Evolutionary conservation across 2,797 vertebrate genomes (phyloP).

Genomic region (Iguana delicatissima): DNA sequence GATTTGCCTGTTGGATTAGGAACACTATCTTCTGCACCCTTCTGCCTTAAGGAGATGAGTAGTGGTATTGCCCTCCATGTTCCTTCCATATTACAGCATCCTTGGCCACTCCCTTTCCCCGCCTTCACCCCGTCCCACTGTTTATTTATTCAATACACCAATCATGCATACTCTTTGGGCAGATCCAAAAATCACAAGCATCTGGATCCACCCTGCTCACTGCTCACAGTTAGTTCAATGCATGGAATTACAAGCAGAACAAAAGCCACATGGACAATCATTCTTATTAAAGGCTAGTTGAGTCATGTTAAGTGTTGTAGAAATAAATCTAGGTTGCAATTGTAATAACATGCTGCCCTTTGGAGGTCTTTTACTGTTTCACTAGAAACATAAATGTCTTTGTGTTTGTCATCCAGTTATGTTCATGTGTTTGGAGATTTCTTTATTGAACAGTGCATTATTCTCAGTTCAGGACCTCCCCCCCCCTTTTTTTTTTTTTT

Average conservation of each 20-base stretch:
- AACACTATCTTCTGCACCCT: no score
- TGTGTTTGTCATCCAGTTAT: neutral
- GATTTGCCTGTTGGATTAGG: neutral
- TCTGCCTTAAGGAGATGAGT: no score
- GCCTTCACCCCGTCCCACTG: no score
- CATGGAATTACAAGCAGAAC: neutral
- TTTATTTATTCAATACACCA: neutral
- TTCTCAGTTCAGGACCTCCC: slow-evolving; percentile 29
- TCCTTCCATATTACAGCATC: no score
- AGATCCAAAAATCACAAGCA: neutral
- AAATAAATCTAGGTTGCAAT: neutral
- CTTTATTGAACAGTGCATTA: slow-evolving; percentile 23
- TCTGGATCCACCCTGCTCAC: neutral
- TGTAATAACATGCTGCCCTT: neutral
- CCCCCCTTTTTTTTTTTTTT: slow-evolving; percentile 43
- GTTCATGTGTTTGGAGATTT: slow-evolving; percentile 13
- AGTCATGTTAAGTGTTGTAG: neutral
- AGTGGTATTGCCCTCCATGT: no score
- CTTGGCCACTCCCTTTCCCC: no score
- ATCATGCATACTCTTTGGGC: neutral
- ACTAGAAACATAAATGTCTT: fast-evolving
- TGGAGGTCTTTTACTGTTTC: neutral
- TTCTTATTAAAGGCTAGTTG: neutral
- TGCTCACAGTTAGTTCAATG: neutral
- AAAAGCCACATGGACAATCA: neutral